A percentile compares a stretch with the other conserved stretches of the same genome.
Evolutionary conservation across 2,113 vertebrate genomes (phyloP).

Genomic region (Castor canadensis): DNA sequence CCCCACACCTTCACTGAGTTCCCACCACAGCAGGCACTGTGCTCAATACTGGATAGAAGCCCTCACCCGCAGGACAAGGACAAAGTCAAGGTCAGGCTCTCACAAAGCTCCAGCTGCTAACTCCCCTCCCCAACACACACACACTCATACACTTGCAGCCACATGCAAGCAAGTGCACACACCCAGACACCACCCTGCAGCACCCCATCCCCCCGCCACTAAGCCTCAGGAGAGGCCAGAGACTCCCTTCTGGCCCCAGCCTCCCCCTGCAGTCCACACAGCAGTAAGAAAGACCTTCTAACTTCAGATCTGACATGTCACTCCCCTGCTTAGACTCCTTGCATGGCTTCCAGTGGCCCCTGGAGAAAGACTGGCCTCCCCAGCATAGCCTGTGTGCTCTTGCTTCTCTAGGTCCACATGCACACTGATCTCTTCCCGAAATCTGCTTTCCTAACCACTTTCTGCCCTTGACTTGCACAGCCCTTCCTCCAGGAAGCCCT

Average conservation of each 20-base stretch:
- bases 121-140: fast-evolving
- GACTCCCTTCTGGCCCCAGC: neutral
- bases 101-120: neutral
- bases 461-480: neutral
- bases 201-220: fast-evolving
- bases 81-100: neutral
- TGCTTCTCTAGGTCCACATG: neutral
- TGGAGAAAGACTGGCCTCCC: neutral
- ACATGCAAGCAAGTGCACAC: neutral
- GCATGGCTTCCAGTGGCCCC: neutral
- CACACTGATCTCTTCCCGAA: neutral
- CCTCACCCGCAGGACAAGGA: neutral
- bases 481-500: slow-evolving; percentile 47
- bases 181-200: neutral
- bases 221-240: no score
- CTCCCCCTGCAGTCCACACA: neutral
- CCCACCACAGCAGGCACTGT: neutral
- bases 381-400: neutral
- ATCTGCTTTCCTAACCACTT: neutral
- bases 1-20: neutral
- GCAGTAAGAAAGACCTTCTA: neutral
- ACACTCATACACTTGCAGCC: neutral
- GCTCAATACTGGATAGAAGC: no score
- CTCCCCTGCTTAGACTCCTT: neutral
- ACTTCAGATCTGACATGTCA: neutral